Evolutionary conservation across 2,888 invertebrate species (phyloP).

Genomic region (Byasa hedistus): DNA sequence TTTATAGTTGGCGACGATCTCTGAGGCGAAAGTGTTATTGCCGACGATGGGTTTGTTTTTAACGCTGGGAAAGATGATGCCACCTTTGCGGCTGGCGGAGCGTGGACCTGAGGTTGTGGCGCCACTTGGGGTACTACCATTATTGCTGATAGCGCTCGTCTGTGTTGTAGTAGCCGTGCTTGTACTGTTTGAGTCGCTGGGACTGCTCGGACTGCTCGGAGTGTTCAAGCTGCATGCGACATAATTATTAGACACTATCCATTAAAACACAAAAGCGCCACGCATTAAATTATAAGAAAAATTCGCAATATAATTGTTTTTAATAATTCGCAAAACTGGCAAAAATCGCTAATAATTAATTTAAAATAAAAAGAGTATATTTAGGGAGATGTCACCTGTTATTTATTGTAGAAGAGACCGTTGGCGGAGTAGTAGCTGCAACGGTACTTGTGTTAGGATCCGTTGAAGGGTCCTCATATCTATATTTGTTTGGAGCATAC

Average conservation of each 20-base stretch:
- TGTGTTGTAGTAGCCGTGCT: slow-evolving; percentile 58
- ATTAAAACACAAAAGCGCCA: slow-evolving; percentile 14
- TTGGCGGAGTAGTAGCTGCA: slow-evolving; percentile 54
- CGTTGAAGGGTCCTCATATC: slow-evolving; percentile 63
- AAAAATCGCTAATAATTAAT: slow-evolving; percentile 37
- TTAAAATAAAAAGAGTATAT: slow-evolving; percentile 34
- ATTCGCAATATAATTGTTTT: slow-evolving; percentile 32
- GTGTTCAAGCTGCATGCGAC: slow-evolving; percentile 59
- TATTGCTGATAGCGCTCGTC: slow-evolving; percentile 50
- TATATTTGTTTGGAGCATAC: slow-evolving; percentile 86
- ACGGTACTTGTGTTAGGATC: slow-evolving; percentile 65
- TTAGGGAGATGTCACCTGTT: slow-evolving; percentile 72
- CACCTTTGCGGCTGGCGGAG: slow-evolving; percentile 83
- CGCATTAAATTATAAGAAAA: slow-evolving; percentile 18
- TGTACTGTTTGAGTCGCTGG: slow-evolving; percentile 42
- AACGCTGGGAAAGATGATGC: slow-evolving; percentile 93
- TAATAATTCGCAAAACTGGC: slow-evolving; percentile 39
- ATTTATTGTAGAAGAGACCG: slow-evolving; percentile 45
- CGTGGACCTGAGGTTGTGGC: slow-evolving; percentile 63
- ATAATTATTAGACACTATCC: slow-evolving; percentile 55
- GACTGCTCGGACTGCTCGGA: slow-evolving; percentile 60
- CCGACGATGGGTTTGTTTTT: slow-evolving; percentile 93
- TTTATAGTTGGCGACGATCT: slow-evolving; percentile 86
- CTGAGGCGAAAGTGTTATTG: slow-evolving; percentile 90
- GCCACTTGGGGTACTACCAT: slow-evolving; percentile 51